Base-by-base conservation (phyloP, 2,113 vertebrate species). In the Acanthochromis polyacanthus region DNA sequence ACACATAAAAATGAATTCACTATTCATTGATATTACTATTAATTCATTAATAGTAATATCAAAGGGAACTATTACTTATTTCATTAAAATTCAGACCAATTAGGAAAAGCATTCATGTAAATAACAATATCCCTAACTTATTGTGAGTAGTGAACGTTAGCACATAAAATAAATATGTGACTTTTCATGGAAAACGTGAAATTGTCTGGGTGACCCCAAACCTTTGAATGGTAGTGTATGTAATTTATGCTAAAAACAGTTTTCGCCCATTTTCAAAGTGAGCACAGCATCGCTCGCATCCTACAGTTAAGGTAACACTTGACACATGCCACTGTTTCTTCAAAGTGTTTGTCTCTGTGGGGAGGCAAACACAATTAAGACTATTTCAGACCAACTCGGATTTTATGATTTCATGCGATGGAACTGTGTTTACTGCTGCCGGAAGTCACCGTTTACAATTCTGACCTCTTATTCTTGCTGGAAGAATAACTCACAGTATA, bases 251-350 rank as follows among this genome's bases (percentile, higher is more conserved):
- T 4, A 59, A 59, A 51, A 52, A 64, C 1, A 23, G 32, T 72
- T 60, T 69, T 43, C 25, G 74, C 15, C 75, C 23, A 64, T 68
- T 78, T 57, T 0, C 46, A 36, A 52, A 79, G 65, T 52, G 62
- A 80, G 50, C 19, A 32, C 16, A 25, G 23, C 19, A 20, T 58
- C 43, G 36, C 7, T 51, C 14, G 0, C 3, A 20, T 78, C 36
- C 25, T 45, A 22, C 10, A 8, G 38, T 30, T 46, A 57, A n/a
- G 48, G 19, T 45, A 51, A 52, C 52, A 59, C 53, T 73, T 52
- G 32, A 68, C 32, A 48, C 4, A 25, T 28, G 66, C 5, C 12
- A 43, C 3, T 70, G 40, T 80, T 61, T 73, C 50, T 36, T 10
- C 12, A 53, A 56, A 71, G 58, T 28, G 50, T 65, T 58, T 81